phyloP scores from a whole-genome alignment of 2,888 invertebrate genomes.

The Encarsia formosa region DNA sequence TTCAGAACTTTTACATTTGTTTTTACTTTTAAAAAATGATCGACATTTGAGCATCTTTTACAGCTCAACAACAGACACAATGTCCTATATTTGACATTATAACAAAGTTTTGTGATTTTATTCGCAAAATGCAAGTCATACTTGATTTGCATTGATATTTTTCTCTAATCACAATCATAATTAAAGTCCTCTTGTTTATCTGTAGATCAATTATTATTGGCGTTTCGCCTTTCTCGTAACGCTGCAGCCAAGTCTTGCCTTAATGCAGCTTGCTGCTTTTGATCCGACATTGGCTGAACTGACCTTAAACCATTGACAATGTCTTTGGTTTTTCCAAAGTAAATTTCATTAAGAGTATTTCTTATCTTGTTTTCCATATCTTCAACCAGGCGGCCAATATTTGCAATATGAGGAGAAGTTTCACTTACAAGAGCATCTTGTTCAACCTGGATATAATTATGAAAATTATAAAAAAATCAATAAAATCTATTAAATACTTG shows the following conservation, averaged over 20 bases:
- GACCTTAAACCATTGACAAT: conserved; percentile 90
- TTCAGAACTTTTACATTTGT: conserved; percentile 28
- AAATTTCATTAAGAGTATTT: conserved; percentile 96
- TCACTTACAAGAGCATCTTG: conserved; percentile 88
- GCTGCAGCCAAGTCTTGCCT: conserved; percentile 82
- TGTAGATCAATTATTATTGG: conserved; percentile 55
- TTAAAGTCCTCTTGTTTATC: conserved; percentile 41
- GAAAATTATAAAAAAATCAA: neutral
- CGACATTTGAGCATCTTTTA: conserved; percentile 24
- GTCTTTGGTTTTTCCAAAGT: conserved; percentile 98
- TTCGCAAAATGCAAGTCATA: conserved; percentile 30
- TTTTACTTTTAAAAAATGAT: conserved; percentile 25
- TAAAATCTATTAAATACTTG: neutral
- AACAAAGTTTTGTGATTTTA: conserved; percentile 43
- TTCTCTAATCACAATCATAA: conserved; percentile 46
- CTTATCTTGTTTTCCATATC: conserved; percentile 99
- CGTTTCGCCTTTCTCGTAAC: conserved; percentile 77
- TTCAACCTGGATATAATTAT: conserved; percentile 78
- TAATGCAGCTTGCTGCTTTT: conserved; percentile 76
- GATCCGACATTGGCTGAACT: conserved; percentile 79
- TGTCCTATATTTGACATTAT: conserved; percentile 37
- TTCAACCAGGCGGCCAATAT: conserved; percentile 98
- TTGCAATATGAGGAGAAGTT: conserved; percentile 93
- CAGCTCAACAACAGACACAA: conserved; percentile 33
- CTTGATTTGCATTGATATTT: conserved; percentile 29